Percentiles rank a stretch among this genome's conserved stretches.
These are phyloP conservation scores for Cacatua alba DNA, from an alignment of 2,113 vertebrate species.

Conservation along the genomic window DNA sequence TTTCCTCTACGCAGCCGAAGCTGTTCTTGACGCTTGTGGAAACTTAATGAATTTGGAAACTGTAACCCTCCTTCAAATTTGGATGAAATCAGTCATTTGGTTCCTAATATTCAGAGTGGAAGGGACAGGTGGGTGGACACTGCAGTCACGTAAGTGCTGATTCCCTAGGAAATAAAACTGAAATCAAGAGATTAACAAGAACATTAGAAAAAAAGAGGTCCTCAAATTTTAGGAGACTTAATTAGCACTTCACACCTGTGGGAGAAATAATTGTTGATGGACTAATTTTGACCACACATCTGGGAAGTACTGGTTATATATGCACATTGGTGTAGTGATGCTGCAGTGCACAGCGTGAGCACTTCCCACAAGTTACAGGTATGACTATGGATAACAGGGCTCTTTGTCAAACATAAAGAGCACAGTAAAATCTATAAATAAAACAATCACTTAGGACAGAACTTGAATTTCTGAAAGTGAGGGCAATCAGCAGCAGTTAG, in stretches of 20 bases:
- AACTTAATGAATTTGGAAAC: not conserved
- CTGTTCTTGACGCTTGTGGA: not conserved
- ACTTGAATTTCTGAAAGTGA: not conserved
- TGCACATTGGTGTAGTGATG: not conserved
- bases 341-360: not conserved
- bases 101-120: not conserved
- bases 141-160: not conserved
- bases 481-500: not conserved
- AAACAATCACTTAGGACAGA: not conserved
- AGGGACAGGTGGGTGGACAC: not conserved
- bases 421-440: not conserved
- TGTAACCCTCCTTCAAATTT: not conserved
- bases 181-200: not conserved
- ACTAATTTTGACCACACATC: not conserved
- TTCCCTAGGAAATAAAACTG: not conserved
- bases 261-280: not conserved
- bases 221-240: not conserved
- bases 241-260: not conserved
- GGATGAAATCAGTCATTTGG: not conserved
- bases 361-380: not conserved
- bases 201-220: not conserved
- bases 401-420: not conserved
- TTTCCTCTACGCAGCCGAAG: not conserved
- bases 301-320: not conserved
- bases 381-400: not conserved